Conservation (phyloP, 2,797 vertebrate species). For the Octomys mimax region DNA sequence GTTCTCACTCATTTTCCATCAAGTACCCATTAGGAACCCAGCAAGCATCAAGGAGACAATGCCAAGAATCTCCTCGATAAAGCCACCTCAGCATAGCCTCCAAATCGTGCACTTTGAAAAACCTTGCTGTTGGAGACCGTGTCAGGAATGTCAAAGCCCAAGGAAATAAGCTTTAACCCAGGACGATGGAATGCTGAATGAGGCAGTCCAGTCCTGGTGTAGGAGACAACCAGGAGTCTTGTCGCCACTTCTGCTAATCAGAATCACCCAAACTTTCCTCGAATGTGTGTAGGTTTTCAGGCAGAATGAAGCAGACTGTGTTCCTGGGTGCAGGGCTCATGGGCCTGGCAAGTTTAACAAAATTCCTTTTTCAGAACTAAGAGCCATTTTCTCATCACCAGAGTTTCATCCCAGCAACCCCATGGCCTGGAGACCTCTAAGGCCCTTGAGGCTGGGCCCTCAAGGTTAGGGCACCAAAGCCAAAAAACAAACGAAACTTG, state of each 20-base stretch:
- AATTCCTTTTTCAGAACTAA: slow-evolving; percentile 10
- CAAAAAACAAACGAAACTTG: background rate
- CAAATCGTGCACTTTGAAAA: slow-evolving; percentile 7
- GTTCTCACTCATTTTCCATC: background rate
- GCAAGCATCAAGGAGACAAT: background rate
- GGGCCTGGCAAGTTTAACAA: slow-evolving; percentile 33
- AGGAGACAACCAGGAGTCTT: background rate
- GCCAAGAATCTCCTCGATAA: background rate
- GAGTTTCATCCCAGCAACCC: background rate
- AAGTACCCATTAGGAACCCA: background rate
- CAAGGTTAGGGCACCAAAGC: background rate
- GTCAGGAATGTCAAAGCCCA: background rate
- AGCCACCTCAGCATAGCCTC: background rate
- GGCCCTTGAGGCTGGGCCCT: background rate
- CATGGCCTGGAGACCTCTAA: background rate
- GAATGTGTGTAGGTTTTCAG: background rate
- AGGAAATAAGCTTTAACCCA: slow-evolving; percentile 37
- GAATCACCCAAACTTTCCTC: background rate
- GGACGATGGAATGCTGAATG: background rate
- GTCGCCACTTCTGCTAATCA: slow-evolving; percentile 14
- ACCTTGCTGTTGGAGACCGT: background rate
- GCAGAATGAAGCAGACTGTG: background rate
- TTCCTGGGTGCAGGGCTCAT: background rate
- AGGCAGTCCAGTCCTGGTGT: background rate
- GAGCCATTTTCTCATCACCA: background rate